Conservation (phyloP, 2,888 invertebrate species). For the Rutpela maculata region DNA sequence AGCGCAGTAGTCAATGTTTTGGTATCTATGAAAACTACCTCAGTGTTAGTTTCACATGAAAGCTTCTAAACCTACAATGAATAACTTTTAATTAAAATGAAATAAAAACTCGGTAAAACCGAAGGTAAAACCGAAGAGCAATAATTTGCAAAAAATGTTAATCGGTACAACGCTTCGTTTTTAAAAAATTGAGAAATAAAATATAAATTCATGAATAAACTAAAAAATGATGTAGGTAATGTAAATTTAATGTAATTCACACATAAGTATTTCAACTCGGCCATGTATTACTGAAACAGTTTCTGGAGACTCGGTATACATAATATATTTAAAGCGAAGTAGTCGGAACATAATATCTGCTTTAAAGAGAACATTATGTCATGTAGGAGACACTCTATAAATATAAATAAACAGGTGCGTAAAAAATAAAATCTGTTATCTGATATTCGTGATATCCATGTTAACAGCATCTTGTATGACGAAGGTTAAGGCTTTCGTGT, state of each 20-base stretch:
- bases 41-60: too few relatives aligned
- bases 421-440: constrained; percentile 49
- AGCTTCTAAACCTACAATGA: too few relatives aligned
- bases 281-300: constrained; percentile 3
- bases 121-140: too few relatives aligned
- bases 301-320: not conserved
- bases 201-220: not conserved
- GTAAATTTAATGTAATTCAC: not conserved
- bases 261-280: not conserved
- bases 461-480: constrained; percentile 27
- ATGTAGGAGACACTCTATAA: constrained; percentile 33
- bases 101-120: too few relatives aligned
- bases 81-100: too few relatives aligned
- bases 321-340: constrained; percentile 5
- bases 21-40: too few relatives aligned
- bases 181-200: too few relatives aligned
- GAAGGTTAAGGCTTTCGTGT: constrained; percentile 37
- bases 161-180: too few relatives aligned
- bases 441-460: constrained; percentile 51
- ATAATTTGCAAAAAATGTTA: too few relatives aligned
- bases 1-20: too few relatives aligned
- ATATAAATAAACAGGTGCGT: constrained; percentile 46
- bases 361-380: constrained; percentile 30
- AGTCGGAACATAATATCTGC: constrained; percentile 9
- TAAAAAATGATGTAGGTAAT: not conserved